Evolutionary conservation across 2,888 invertebrate genomes (phyloP), one percentile per base, ranked within the genome.

Genomic region (Argyra leucocephala): DNA sequence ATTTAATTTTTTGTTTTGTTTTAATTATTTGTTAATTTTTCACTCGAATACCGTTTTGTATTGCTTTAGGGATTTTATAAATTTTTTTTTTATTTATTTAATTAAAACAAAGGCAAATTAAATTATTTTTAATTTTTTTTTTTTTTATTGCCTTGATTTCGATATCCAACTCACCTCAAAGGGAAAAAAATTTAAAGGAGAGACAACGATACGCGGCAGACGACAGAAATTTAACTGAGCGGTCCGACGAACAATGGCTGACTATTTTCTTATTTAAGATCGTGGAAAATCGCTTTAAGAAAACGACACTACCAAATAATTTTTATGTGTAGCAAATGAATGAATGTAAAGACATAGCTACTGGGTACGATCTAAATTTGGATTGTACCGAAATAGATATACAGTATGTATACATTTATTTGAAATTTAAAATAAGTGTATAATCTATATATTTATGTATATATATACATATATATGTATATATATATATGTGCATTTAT

Each of bases 171-270:
- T 80, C 80, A 80, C 80, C 80, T 80, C 76, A 75, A 75, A 77
- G 77, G 77, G 70, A 70, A 69, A 77, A 78, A 74, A 74, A 75
- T 74, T 76, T 74, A 74, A 77, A 75, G 75, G 74, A 75, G 74
- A 74, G 76, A 77, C 76, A 75, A 74, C 73, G 73, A 75, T 75
- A 75, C 77, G 76, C 78, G 76, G 76, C 74, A 77, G 74, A 74
- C 74, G 76, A 75, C 76, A 74, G 76, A 75, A 77, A 76, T 76
- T 75, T 75, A 77, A 79, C 79, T 80, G 78, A 78, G 76, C 78
- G 76, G 77, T 76, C 80, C 80, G 80, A 79, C 80, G 76, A 78
- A 76, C 78, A 75, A 79, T 76, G 79, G 79, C 79, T 80, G 80
- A 80, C 80, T 80, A 76, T 78, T 77, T 76, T 76, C 73, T 73